phyloP scores from a whole-genome alignment of 2,888 invertebrate genomes.

The Hyposoter didymator region DNA sequence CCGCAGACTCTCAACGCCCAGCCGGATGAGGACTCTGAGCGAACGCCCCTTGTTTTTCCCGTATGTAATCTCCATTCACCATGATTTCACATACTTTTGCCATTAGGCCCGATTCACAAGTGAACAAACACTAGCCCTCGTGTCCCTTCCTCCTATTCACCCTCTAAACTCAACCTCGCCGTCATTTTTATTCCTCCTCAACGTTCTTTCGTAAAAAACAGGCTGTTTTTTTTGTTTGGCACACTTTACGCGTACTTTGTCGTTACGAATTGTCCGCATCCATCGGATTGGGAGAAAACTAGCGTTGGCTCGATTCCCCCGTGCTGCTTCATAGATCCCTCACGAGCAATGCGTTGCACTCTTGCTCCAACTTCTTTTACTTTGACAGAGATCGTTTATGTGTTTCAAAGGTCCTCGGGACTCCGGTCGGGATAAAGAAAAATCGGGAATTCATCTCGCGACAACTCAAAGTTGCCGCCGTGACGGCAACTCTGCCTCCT shows the following conservation, averaged over 20 bases:
- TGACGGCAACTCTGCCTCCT: conserved; percentile 68
- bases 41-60: conserved; percentile 79
- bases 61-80: conserved; percentile 83
- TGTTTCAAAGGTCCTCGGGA: background rate
- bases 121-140: conserved; percentile 80
- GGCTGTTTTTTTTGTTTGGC: conserved; percentile 68
- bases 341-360: background rate
- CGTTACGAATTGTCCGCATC: conserved; percentile 17
- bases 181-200: conserved; percentile 42
- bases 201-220: conserved; percentile 72
- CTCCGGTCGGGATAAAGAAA: conserved; percentile 12
- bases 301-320: background rate
- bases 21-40: conserved; percentile 61
- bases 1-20: conserved; percentile 71
- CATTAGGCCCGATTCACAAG: conserved; percentile 82
- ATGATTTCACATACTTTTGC: conserved; percentile 83
- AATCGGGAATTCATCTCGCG: conserved; percentile 70
- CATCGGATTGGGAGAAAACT: background rate
- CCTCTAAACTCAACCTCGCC: conserved; percentile 51
- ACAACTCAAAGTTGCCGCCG: conserved; percentile 77
- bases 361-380: background rate
- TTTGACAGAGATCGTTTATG: background rate
- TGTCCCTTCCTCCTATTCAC: conserved; percentile 76
- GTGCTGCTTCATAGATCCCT: background rate
- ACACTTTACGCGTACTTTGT: conserved; percentile 71